phyloP scores from a whole-genome alignment of 2,113 vertebrate species.

The Arenaria interpres region DNA sequence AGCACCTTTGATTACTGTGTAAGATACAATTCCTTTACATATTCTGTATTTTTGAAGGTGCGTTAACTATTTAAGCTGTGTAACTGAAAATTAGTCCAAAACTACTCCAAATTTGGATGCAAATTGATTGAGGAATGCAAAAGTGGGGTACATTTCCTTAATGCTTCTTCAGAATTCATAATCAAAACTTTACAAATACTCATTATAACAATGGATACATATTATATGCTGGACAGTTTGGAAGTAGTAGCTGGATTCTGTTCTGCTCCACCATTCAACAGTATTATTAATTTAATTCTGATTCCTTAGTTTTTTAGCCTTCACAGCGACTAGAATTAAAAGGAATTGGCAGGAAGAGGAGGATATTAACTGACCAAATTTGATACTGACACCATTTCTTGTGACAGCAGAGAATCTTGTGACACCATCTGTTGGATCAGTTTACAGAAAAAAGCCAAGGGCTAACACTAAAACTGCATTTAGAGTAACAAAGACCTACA shows the following conservation, averaged over 20 bases:
- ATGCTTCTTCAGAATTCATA: background rate
- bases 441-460: slow-evolving; percentile 47
- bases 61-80: background rate
- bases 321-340: slow-evolving; percentile 34
- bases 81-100: background rate
- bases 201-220: background rate
- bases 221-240: background rate
- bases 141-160: background rate
- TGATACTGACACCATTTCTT: slow-evolving; percentile 52
- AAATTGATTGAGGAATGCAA: background rate
- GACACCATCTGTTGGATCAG: slow-evolving; percentile 24
- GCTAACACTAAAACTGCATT: slow-evolving; percentile 39
- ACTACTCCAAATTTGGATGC: background rate
- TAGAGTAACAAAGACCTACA: slow-evolving; percentile 26
- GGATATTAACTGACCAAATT: slow-evolving; percentile 33
- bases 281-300: background rate
- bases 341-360: slow-evolving; percentile 7
- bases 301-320: slow-evolving; percentile 2
- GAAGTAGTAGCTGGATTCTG: background rate
- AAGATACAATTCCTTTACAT: background rate
- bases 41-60: background rate
- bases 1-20: background rate
- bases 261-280: background rate
- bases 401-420: slow-evolving; percentile 38
- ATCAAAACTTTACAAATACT: background rate